phyloP scores from a whole-genome alignment of 2,888 invertebrate genomes.

The Cyclophora punctaria region DNA sequence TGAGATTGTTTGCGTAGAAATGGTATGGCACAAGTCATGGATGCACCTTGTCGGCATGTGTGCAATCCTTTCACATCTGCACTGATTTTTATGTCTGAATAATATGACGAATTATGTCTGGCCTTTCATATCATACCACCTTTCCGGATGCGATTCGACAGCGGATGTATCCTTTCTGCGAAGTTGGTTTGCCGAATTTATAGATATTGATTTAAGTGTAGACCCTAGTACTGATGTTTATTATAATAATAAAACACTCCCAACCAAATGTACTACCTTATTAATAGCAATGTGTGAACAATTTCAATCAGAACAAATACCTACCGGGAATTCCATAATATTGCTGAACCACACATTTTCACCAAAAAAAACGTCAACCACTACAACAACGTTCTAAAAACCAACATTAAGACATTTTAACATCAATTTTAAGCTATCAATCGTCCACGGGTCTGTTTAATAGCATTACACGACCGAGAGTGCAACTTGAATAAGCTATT shows the following conservation, averaged over 20 bases:
- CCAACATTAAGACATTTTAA: conserved; percentile 22
- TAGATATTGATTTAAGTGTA: too few relatives aligned
- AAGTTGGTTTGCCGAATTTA: too few relatives aligned
- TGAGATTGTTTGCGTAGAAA: conserved; percentile 46
- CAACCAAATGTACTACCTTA: too few relatives aligned
- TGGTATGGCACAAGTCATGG: conserved; percentile 65
- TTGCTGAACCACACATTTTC: too few relatives aligned
- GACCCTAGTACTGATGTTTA: too few relatives aligned
- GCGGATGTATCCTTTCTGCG: conserved; percentile 53
- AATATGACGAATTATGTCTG: conserved; percentile 71
- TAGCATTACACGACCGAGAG: conserved; percentile 62
- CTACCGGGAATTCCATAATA: too few relatives aligned
- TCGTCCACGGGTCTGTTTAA: conserved; percentile 60
- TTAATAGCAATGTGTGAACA: too few relatives aligned
- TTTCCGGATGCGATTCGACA: conserved; percentile 65
- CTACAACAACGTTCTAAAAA: conserved; percentile 6
- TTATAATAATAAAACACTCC: too few relatives aligned
- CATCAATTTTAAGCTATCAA: conserved; percentile 42
- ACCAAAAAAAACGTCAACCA: conserved; percentile 6
- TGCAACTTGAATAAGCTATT: conserved; percentile 42
- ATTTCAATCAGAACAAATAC: too few relatives aligned
- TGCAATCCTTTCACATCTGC: conserved; percentile 74
- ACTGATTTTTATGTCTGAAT: conserved; percentile 73
- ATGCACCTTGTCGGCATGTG: conserved; percentile 67
- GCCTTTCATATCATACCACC: conserved; percentile 65